phyloP scores from a whole-genome alignment of 2,888 invertebrate genomes.

The Cheilosia impressa region DNA sequence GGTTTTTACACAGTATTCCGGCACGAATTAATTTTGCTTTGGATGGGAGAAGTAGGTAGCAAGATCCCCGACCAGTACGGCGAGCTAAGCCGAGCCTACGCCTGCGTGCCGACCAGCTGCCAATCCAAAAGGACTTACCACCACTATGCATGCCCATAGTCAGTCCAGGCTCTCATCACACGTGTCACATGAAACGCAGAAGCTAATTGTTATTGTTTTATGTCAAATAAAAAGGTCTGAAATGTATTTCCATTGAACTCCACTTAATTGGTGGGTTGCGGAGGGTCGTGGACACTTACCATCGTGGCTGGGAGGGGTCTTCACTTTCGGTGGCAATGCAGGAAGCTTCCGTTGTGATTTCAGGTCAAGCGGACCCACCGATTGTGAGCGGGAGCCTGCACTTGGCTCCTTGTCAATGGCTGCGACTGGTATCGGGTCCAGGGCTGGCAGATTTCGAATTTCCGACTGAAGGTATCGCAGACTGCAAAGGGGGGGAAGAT shows the following conservation, averaged over 20 bases:
- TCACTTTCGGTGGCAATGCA: conserved; percentile 43
- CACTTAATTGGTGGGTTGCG: conserved; percentile 1
- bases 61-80: too few species aligned
- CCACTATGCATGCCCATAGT: too few species aligned
- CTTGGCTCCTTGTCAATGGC: conserved; percentile 55
- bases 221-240: neutral
- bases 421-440: conserved; percentile 51
- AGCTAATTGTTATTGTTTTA: neutral
- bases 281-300: conserved; percentile 34
- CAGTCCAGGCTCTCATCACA: too few species aligned
- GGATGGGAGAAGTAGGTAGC: too few species aligned
- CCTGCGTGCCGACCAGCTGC: too few species aligned
- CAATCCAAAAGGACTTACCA: too few species aligned
- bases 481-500: conserved; percentile 82
- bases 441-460: conserved; percentile 50
- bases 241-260: conserved; percentile 13
- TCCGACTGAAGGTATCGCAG: conserved; percentile 87
- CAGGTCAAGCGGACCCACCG: conserved; percentile 75
- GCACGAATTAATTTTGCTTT: too few species aligned
- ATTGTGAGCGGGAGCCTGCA: conserved; percentile 75
- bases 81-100: too few species aligned
- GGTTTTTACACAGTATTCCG: too few species aligned
- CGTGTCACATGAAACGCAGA: conserved; percentile 49
- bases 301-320: conserved; percentile 27
- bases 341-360: conserved; percentile 66